Conservation (phyloP, 2,888 invertebrate genomes). For the Schizaphis graminum region DNA sequence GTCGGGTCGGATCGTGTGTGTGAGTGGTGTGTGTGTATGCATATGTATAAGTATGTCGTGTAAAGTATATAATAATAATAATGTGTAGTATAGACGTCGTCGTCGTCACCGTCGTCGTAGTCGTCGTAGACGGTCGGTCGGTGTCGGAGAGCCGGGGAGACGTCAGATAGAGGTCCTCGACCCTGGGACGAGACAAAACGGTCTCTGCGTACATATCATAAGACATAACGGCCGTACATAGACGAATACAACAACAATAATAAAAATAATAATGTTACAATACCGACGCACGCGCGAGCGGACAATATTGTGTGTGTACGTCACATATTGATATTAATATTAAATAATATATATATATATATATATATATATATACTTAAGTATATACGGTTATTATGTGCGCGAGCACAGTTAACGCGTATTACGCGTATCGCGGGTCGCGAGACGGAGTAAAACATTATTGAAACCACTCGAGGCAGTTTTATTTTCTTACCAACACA, state of each 20-base stretch:
- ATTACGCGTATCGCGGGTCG: neutral
- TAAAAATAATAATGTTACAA: neutral
- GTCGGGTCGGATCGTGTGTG: neutral
- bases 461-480: constrained; percentile 38
- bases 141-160: neutral
- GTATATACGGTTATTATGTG: no score
- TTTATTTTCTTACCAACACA: neutral
- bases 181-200: constrained; percentile 61
- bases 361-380: no score
- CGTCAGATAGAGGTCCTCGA: constrained; percentile 55
- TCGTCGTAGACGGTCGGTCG: constrained; percentile 26
- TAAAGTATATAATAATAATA: neutral
- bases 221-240: neutral
- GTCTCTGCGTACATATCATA: constrained; percentile 35
- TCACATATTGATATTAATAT: neutral
- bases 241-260: neutral
- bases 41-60: constrained; percentile 16
- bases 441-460: neutral
- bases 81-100: neutral
- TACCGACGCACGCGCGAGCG: neutral
- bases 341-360: neutral
- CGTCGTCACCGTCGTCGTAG: neutral
- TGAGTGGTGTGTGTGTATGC: neutral
- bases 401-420: neutral
- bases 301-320: neutral